Evolutionary conservation across 2,797 vertebrate species (phyloP), one percentile per base, ranked within the genome.

Genomic region (Novumbra hubbsi): DNA sequence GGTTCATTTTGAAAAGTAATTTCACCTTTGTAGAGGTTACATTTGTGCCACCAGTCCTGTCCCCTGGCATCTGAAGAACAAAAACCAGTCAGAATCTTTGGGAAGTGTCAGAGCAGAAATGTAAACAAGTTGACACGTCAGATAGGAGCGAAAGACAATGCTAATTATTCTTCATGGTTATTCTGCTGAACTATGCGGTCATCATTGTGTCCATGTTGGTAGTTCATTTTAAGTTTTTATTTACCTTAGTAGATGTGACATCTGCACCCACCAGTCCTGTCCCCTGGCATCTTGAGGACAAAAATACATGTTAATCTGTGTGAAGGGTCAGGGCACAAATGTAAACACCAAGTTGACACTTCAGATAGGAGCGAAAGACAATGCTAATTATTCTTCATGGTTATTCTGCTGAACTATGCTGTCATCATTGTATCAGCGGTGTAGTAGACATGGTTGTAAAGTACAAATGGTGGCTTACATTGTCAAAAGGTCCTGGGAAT

Each of bases 281-380:
- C 12, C 24, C 28, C 4, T 32, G 28, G 1, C 27, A 17, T 19
- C 30, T 16, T 6, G 4, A 65, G 5, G n/a, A 30, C 9, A 21
- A 32, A 52, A 15, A 72, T 9, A 3, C 27, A 15, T 19, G 7
- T 41, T 8, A 38, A 21, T 9, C 17, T 34, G 21, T 0, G 1
- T 24, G 55, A n/a, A 60, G 63, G 32, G 63, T 30, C 15, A 16
- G 28, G 28, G 3, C 16, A 32, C 16, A 32, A 2, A 3, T 5
- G 27, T 30, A 4, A 19, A 30, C 28, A n/a, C n/a, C n/a, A 57
- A 3, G 27, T 3, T 0, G 28, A 88, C 19, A 74, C 86, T 80
- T 92, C 90, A 92, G 91, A 21, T 92, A 92, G 91, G 91, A 90
- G 91, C 89, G 91, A 93, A 93, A 92, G 92, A 91, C 88, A 19